Percentiles rank a stretch among this genome's conserved stretches.
Conservation (phyloP, 2,888 invertebrate genomes). For the Antheraea yamamai region DNA sequence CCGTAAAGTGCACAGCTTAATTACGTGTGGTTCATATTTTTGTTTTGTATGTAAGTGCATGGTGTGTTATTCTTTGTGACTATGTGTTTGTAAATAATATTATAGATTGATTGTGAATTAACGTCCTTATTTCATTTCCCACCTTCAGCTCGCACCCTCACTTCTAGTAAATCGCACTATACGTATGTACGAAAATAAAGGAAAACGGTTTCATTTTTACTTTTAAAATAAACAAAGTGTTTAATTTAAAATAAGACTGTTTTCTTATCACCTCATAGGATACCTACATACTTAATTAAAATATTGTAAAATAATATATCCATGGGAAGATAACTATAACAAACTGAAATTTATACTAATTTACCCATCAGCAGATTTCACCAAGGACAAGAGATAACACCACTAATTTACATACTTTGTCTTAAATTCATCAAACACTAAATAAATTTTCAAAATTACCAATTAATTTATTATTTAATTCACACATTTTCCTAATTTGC, state of each 20-base stretch:
- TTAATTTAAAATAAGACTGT: constrained; percentile 14
- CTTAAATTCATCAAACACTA: constrained; percentile 36
- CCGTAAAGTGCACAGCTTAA: constrained; percentile 71
- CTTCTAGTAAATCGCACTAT: constrained; percentile 49
- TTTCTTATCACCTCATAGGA: constrained; percentile 1
- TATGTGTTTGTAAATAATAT: constrained; percentile 75
- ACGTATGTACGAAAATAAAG: constrained; percentile 22
- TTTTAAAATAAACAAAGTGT: not conserved
- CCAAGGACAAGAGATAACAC: constrained; percentile 15
- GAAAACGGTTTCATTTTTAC: constrained; percentile 12
- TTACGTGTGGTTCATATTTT: constrained; percentile 64
- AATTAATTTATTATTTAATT: constrained; percentile 13
- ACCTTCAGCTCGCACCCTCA: constrained; percentile 66
- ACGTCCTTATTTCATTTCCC: constrained; percentile 79
- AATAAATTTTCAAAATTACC: constrained; percentile 23
- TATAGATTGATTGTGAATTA: constrained; percentile 77
- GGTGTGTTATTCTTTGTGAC: constrained; percentile 77
- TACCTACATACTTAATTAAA: not conserved
- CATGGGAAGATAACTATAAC: constrained; percentile 37
- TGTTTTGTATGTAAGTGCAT: constrained; percentile 78
- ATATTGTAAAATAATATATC: constrained; percentile 36
- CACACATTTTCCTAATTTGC: constrained; percentile 36
- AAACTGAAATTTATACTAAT: constrained; percentile 26
- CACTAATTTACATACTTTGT: constrained; percentile 18
- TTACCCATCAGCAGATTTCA: constrained; percentile 15